Conservation (phyloP, 2,797 vertebrate genomes). For the Ciconia nigra region DNA sequence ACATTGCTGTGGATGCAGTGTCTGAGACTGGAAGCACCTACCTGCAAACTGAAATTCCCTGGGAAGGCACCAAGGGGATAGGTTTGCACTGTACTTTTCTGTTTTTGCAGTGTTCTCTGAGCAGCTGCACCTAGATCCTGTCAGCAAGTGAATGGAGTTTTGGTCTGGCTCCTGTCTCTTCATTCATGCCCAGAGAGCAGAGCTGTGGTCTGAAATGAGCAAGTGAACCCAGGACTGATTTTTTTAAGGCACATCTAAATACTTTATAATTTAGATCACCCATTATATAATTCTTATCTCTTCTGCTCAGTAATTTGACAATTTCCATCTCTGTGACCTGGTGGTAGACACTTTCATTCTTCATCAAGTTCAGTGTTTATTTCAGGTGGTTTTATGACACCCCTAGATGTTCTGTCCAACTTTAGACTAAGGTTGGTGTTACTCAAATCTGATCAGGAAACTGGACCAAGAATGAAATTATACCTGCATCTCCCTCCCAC, state of each 20-base stretch:
- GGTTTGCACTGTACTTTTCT: background rate
- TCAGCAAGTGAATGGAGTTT: background rate
- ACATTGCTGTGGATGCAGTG: background rate
- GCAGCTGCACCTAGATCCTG: background rate
- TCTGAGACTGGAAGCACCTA: background rate
- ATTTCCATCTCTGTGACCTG: background rate
- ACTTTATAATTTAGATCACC: background rate
- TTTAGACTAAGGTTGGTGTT: background rate
- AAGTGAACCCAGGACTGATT: background rate
- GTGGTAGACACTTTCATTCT: background rate
- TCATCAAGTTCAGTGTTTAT: background rate
- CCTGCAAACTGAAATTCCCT: background rate
- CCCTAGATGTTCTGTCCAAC: background rate
- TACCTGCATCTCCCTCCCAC: background rate
- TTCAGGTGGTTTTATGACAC: background rate
- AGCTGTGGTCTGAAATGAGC: background rate
- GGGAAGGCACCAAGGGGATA: background rate
- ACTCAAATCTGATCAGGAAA: background rate
- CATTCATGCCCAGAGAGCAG: background rate
- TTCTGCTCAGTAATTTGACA: background rate
- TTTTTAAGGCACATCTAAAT: background rate
- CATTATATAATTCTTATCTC: background rate
- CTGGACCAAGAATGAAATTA: background rate
- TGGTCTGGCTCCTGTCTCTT: background rate
- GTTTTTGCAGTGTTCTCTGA: background rate